Evolutionary conservation across 2,113 vertebrate genomes (phyloP).

Genomic region (Albula glossodonta): DNA sequence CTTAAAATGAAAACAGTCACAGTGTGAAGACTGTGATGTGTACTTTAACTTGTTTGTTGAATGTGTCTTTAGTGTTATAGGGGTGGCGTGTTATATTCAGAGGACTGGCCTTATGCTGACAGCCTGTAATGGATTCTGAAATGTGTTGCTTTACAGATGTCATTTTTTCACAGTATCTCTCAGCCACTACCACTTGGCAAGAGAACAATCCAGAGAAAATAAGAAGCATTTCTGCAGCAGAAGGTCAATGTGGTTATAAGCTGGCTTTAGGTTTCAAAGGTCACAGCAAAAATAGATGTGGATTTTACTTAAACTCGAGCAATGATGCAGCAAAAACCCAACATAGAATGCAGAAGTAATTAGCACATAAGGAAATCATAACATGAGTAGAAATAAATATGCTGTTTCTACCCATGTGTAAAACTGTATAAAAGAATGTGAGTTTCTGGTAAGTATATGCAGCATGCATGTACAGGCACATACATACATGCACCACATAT

Average conservation of each 20-base stretch:
- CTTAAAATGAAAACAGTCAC: conserved; percentile 27
- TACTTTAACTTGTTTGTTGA: conserved; percentile 43
- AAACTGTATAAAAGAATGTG: too few species aligned
- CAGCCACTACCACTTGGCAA: conserved; percentile 28
- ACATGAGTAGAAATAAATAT: too few species aligned
- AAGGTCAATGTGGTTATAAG: not conserved
- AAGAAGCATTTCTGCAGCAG: not conserved
- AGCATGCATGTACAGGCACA: too few species aligned
- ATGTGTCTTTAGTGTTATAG: conserved; percentile 39
- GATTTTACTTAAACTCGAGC: too few species aligned
- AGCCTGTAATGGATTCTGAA: conserved; percentile 12
- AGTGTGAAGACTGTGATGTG: conserved; percentile 30
- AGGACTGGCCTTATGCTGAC: conserved; percentile 16
- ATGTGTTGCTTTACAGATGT: conserved; percentile 19
- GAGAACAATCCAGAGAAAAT: not conserved
- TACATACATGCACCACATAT: too few species aligned
- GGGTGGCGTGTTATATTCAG: conserved; percentile 34
- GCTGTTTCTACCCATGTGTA: too few species aligned
- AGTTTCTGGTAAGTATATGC: too few species aligned
- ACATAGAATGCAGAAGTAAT: not conserved
- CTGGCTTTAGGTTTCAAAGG: not conserved
- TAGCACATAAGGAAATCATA: not conserved
- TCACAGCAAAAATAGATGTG: not conserved
- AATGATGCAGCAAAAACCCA: not conserved
- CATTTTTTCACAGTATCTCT: conserved; percentile 32